Percentiles rank a stretch among this genome's conserved stretches.
Evolutionary conservation across 2,113 vertebrate species (phyloP).

Genomic region (Oreochromis tanganicae): DNA sequence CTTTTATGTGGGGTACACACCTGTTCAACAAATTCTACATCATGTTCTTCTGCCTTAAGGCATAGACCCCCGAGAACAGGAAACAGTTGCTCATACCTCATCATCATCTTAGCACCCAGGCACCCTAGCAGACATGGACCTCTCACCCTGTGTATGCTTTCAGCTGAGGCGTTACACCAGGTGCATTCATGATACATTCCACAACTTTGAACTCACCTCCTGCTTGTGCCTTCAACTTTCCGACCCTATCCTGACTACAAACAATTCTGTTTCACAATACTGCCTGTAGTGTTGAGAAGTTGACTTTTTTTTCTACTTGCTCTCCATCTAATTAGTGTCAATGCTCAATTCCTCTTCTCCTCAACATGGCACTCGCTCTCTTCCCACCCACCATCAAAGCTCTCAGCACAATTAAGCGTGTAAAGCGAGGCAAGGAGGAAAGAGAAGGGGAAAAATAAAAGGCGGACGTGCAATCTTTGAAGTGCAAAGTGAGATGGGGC

Average conservation of each 20-base stretch:
- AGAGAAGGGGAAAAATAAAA: slow-evolving; percentile 24
- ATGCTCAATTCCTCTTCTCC: slow-evolving; percentile 45
- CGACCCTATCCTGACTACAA: background rate
- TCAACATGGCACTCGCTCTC: slow-evolving; percentile 18
- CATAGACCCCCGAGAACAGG: background rate
- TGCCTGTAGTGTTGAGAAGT: slow-evolving; percentile 19
- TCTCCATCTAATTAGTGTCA: slow-evolving; percentile 66
- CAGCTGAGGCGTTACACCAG: slow-evolving; percentile 1
- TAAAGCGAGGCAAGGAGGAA: slow-evolving; percentile 35
- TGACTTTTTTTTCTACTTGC: slow-evolving; percentile 5
- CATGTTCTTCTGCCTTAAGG: slow-evolving; percentile 11
- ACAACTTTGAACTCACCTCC: background rate
- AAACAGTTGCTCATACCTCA: background rate
- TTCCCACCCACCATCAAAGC: slow-evolving; percentile 68
- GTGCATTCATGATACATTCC: background rate
- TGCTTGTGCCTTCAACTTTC: background rate
- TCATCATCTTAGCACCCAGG: background rate
- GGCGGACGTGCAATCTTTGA: slow-evolving; percentile 59
- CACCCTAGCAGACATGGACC: background rate
- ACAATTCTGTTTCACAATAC: slow-evolving; percentile 5
- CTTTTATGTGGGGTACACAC: background rate
- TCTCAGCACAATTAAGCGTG: slow-evolving; percentile 62
- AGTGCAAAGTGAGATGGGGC: slow-evolving; percentile 57
- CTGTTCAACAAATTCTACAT: background rate
- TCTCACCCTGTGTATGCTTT: background rate